Percentiles rank a stretch among this genome's conserved stretches.
phyloP scores from a whole-genome alignment of 1,140 invertebrate species.

The Formica selysi region DNA sequence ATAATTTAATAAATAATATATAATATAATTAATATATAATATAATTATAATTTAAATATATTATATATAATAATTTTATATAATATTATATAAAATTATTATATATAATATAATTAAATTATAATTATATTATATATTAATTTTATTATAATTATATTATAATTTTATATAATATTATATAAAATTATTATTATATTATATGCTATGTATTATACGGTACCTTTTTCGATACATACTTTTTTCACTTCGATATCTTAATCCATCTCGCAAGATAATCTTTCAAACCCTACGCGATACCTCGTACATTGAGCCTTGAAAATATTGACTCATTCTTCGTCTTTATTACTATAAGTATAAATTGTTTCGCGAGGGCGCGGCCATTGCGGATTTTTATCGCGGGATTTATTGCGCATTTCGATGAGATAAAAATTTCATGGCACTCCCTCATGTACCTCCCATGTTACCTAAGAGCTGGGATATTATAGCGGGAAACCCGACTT shows the following conservation, averaged over 20 bases:
- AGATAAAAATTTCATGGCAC: conserved; percentile 64
- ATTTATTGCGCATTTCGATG: conserved; percentile 61
- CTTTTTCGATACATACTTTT: too few relatives aligned
- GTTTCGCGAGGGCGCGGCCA: neutral
- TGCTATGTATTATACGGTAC: neutral
- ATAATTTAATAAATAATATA: too few relatives aligned
- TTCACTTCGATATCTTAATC: neutral
- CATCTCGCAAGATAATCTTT: neutral
- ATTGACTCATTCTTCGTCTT: neutral
- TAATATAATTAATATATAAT: too few relatives aligned
- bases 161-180: too few relatives aligned
- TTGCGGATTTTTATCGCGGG: conserved; percentile 56
- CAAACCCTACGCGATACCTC: neutral
- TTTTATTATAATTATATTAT: too few relatives aligned
- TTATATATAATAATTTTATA: too few relatives aligned
- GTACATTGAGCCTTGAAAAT: neutral
- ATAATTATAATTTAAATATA: too few relatives aligned
- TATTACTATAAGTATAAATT: neutral
- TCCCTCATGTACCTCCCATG: conserved; percentile 2
- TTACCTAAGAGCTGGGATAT: conserved; percentile 33
- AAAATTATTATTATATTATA: too few relatives aligned
- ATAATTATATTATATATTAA: too few relatives aligned
- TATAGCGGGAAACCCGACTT: conserved; percentile 39
- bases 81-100: too few relatives aligned
- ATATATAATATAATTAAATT: too few relatives aligned